Percentiles rank a stretch among this genome's conserved stretches.
Conservation (phyloP, 2,113 vertebrate genomes). For the Narcine bancroftii region DNA sequence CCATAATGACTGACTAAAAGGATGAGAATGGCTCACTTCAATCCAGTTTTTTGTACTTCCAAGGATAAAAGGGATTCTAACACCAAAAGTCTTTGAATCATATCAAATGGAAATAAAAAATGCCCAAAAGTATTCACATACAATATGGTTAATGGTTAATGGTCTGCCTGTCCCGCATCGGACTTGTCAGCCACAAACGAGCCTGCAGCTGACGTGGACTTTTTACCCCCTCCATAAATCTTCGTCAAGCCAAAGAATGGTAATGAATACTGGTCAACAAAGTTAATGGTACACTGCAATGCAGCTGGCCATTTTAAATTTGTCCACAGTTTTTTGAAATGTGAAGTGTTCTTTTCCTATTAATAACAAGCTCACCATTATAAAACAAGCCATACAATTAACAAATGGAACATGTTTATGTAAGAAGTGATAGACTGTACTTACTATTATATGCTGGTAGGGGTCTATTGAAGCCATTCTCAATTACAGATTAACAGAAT, state of each 20-base stretch:
- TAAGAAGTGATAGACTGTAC: slow-evolving; percentile 46
- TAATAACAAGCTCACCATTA: not conserved
- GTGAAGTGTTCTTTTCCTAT: not conserved
- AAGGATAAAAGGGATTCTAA: not conserved
- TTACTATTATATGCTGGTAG: slow-evolving; percentile 83
- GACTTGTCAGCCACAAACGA: no score
- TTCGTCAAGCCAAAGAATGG: not conserved
- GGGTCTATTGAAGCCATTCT: slow-evolving; percentile 77
- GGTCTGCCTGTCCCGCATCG: no score
- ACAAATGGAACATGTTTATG: not conserved
- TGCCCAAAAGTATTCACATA: not conserved
- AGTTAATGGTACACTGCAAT: not conserved
- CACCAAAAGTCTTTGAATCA: not conserved
- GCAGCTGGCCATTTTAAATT: not conserved
- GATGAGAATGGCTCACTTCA: not conserved
- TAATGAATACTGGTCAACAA: not conserved
- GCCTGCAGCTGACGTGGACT: no score
- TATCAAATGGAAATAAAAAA: not conserved
- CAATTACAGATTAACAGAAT: slow-evolving; percentile 2
- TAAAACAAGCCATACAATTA: not conserved
- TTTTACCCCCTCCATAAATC: no score
- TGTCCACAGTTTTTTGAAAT: not conserved
- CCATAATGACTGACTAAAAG: not conserved
- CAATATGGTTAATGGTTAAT: not conserved
- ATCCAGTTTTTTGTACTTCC: not conserved